Evolutionary conservation across 1,140 invertebrate species (phyloP).

Genomic region (Capitella teleta): DNA sequence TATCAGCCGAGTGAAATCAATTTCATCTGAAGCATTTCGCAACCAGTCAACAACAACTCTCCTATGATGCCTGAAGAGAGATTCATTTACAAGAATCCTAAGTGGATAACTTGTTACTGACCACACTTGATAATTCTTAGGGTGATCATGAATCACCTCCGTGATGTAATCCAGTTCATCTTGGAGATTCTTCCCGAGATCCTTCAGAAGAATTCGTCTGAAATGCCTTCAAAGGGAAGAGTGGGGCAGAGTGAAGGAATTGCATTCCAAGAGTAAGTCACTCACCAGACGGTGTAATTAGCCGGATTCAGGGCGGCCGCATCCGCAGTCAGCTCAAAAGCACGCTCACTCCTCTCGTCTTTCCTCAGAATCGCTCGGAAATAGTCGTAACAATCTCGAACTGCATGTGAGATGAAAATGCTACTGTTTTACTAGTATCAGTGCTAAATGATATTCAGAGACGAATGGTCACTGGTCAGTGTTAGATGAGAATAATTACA

Average conservation of each 20-base stretch:
- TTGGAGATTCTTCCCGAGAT: conserved; percentile 64
- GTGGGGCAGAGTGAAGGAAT: background rate
- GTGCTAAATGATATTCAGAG: no score
- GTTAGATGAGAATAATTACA: no score
- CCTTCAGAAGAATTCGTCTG: conserved; percentile 71
- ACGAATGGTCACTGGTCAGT: no score
- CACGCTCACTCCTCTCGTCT: conserved; percentile 80
- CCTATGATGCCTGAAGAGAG: conserved; percentile 42
- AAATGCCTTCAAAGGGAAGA: conserved; percentile 44
- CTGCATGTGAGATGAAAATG: conserved; percentile 56
- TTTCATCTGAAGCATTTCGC: conserved; percentile 60
- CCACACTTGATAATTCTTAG: conserved; percentile 95
- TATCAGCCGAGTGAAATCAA: conserved; percentile 69
- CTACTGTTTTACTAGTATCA: no score
- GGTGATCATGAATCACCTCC: conserved; percentile 72
- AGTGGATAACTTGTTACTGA: conserved; percentile 29
- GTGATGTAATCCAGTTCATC: conserved; percentile 76
- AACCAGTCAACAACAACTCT: conserved; percentile 69
- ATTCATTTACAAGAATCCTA: background rate
- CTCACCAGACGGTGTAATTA: conserved; percentile 97
- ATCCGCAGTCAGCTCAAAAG: conserved; percentile 74
- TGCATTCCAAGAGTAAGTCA: background rate
- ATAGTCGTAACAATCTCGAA: conserved; percentile 88
- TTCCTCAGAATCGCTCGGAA: conserved; percentile 77
- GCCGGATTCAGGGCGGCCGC: conserved; percentile 87